Evolutionary conservation across 2,113 vertebrate genomes (phyloP), one percentile per base, ranked within the genome.

Genomic region (Actinemys pallida): DNA sequence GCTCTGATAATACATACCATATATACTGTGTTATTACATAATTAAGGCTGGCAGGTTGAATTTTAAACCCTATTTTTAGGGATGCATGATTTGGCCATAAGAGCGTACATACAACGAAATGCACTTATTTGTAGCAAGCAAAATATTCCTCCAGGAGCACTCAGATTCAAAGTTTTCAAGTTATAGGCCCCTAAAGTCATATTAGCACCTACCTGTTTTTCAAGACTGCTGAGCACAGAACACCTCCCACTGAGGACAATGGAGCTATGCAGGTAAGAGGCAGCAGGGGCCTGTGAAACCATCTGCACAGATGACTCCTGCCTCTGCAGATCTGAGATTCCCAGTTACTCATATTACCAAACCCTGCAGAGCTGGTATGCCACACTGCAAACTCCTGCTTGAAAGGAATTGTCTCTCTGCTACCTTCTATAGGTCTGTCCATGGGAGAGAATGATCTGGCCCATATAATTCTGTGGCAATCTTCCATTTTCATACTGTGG

Each of bases 1-100:
- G 81, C 88, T 93, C 10, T 90, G 89, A 92, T 14, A 82, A 24
- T 88, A 93, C 93, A 87, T 62, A 88, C n/a, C 72, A 35, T 47
- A 75, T 62, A 2, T 5, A 56, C 4, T 88, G 10, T 81, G 93
- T 81, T 83, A 83, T 87, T 35, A 52, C 12, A 79, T 10, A 57
- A 7, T 42, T 59, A 42, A 27, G 35, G 12, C 45, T 57, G 78
- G 88, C 10, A 22, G 17, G 88, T 88, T 16, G 19, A 86, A 5
- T 82, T 75, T 91, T 49, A 83, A 92, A 85, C 75, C 24, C 24
- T 65, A 14, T 76, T 20, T 65, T 82, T 2, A 42, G 0, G 27
- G 57, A 27, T 42, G n/a, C 45, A 31, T 81, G 54, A 84, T 88
- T 93, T 92, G 10, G 56, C 93, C 89, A 83, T 50, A 3, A 35